Conservation (phyloP, 2,888 invertebrate genomes). For the Cheilosia impressa region DNA sequence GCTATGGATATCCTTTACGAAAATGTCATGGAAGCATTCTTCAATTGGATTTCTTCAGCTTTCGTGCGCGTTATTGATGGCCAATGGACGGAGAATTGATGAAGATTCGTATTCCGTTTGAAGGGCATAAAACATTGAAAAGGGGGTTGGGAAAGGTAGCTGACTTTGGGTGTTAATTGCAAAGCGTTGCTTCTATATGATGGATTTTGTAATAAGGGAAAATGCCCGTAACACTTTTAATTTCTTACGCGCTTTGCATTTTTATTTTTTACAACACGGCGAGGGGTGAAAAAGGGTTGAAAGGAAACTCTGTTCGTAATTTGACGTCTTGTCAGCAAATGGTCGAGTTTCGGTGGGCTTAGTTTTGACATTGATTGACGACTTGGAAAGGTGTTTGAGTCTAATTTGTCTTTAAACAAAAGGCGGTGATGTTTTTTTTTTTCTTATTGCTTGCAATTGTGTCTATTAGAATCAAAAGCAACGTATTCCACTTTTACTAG, state of each 20-base stretch:
- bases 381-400: constrained; percentile 47
- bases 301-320: constrained; percentile 47
- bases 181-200: constrained; percentile 56
- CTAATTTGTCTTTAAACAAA: constrained; percentile 23
- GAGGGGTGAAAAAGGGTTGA: constrained; percentile 50
- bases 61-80: constrained; percentile 71
- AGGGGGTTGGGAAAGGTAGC: constrained; percentile 48
- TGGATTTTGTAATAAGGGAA: constrained; percentile 66
- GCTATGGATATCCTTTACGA: constrained; percentile 55
- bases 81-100: constrained; percentile 72
- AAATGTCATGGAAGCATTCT: constrained; percentile 65
- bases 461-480: no score
- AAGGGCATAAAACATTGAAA: constrained; percentile 25
- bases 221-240: constrained; percentile 46
- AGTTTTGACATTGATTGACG: constrained; percentile 68
- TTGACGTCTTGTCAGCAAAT: constrained; percentile 71
- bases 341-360: constrained; percentile 72
- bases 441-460: no score
- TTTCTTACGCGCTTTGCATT: constrained; percentile 26
- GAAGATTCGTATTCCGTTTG: constrained; percentile 63
- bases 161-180: constrained; percentile 1
- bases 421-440: not conserved
- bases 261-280: not conserved
- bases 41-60: constrained; percentile 66
- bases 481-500: no score